phyloP scores from a whole-genome alignment of 2,888 invertebrate genomes.

The Eristalinus sepulchralis region DNA sequence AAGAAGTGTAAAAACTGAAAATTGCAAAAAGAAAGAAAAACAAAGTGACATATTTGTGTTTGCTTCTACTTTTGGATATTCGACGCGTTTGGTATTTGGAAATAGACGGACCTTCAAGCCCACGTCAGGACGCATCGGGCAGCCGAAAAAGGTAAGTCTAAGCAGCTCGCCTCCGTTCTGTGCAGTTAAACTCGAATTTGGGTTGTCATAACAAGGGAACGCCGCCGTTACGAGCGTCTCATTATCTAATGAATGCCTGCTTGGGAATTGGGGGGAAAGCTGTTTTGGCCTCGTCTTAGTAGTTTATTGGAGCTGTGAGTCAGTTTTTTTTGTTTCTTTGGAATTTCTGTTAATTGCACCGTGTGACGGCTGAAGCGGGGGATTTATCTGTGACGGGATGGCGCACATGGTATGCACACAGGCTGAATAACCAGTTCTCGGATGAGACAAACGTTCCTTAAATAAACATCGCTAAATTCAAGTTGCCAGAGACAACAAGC shows the following conservation, averaged over 20 bases:
- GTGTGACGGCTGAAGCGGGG: background rate
- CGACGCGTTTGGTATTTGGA: constrained; percentile 10
- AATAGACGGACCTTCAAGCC: background rate
- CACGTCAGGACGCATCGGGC: constrained; percentile 1
- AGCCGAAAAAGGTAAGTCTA: constrained; percentile 36
- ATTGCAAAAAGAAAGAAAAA: background rate
- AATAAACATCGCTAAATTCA: background rate
- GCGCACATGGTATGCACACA: background rate
- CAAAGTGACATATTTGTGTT: constrained; percentile 2
- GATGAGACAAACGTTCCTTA: background rate
- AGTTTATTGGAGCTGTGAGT: background rate
- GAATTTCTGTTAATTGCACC: background rate
- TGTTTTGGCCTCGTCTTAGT: too few relatives aligned
- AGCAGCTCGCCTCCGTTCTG: background rate
- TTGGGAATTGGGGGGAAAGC: background rate
- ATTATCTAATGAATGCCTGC: constrained; percentile 11
- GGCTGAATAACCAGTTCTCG: background rate
- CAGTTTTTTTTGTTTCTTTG: background rate
- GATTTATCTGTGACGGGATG: background rate
- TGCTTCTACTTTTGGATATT: constrained; percentile 39
- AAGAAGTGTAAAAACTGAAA: constrained; percentile 30
- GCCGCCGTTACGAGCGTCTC: background rate
- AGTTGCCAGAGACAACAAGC: background rate
- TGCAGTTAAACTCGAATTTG: background rate
- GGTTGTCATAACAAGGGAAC: background rate